Evolutionary conservation across 1,140 invertebrate species (phyloP).

Genomic region (Lepidotrigona ventralis): DNA sequence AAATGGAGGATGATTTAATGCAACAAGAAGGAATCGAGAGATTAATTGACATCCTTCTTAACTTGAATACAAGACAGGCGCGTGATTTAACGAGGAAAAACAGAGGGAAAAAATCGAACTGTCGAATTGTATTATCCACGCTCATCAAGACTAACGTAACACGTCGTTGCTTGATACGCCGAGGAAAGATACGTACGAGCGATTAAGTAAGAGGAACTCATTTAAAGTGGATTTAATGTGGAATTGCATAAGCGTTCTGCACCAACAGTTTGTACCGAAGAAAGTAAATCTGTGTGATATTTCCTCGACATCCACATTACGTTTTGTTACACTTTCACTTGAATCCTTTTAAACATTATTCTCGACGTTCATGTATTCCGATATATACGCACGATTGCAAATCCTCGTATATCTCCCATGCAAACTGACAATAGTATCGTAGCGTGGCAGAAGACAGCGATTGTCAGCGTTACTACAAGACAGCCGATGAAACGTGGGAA

Average conservation of each 20-base stretch:
- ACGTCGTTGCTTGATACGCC: not conserved
- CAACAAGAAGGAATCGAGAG: not conserved
- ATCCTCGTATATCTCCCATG: not conserved
- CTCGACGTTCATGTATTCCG: not conserved
- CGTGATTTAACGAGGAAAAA: not conserved
- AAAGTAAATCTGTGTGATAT: not conserved
- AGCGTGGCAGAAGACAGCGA: slow-evolving; percentile 31
- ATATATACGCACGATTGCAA: not conserved
- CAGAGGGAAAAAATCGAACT: not conserved
- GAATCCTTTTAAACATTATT: not conserved
- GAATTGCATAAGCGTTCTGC: not conserved
- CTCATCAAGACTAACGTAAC: not conserved
- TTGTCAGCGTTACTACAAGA: slow-evolving; percentile 38
- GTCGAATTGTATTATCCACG: not conserved
- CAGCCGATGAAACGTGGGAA: slow-evolving; percentile 53
- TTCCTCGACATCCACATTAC: not conserved
- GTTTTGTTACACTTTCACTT: not conserved
- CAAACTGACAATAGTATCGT: slow-evolving; percentile 1
- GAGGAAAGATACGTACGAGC: not conserved
- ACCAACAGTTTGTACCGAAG: not conserved
- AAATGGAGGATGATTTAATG: not conserved
- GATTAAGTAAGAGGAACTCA: not conserved
- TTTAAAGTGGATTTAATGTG: not conserved
- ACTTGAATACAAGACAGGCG: not conserved
- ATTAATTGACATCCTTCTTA: not conserved